Conservation (phyloP, 2,797 vertebrate species). For the Meriones psammophilus region DNA sequence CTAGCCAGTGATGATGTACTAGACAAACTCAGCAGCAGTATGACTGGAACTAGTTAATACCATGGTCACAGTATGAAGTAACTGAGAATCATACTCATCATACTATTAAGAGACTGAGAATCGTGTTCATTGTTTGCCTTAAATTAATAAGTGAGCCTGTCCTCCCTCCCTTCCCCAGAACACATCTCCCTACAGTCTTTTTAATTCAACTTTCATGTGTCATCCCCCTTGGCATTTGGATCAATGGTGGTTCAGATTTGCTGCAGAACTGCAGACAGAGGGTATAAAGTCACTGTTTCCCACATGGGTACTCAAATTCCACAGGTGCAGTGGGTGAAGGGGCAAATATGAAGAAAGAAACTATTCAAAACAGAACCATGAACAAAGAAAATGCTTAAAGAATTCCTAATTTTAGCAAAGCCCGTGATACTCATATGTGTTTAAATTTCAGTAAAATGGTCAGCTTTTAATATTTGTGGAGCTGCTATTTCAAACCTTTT, state of each 20-base stretch:
- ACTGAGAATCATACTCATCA: neutral
- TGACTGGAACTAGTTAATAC: neutral
- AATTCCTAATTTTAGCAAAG: constrained; percentile 40
- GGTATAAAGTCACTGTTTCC: neutral
- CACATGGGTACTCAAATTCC: fast-evolving
- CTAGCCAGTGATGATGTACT: neutral
- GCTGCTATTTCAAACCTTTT: neutral
- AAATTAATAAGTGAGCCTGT: neutral
- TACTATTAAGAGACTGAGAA: neutral
- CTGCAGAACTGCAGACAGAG: neutral
- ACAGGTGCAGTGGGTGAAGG: neutral
- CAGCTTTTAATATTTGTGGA: constrained; percentile 59
- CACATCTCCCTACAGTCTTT: neutral
- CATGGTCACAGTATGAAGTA: neutral
- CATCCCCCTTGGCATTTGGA: fast-evolving
- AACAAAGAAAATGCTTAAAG: neutral
- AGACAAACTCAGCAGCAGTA: neutral
- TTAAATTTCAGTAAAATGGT: constrained; percentile 29
- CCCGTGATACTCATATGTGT: constrained; percentile 18
- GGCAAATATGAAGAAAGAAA: neutral
- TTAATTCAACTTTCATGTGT: neutral
- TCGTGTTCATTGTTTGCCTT: neutral
- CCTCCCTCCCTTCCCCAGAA: neutral
- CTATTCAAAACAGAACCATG: neutral
- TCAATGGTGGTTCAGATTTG: neutral